Conservation (phyloP, 2,888 invertebrate species). For the Agrypnus murinus region DNA sequence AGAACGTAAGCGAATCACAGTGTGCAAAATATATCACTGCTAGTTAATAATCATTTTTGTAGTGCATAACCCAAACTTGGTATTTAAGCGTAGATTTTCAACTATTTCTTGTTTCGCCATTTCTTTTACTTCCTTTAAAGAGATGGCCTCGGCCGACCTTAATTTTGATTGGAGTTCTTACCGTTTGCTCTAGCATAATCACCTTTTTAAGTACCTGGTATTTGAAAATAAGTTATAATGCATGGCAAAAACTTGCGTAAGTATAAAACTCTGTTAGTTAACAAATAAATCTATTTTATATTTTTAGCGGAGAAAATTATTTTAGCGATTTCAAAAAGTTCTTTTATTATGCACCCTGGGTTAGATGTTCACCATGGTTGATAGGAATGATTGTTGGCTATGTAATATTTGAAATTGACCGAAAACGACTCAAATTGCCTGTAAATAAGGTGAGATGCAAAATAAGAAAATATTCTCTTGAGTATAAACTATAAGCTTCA, state of each 20-base stretch:
- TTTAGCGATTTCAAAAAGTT: too few species aligned
- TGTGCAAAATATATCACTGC: too few species aligned
- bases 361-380: slow-evolving; percentile 58
- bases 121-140: slow-evolving; percentile 68
- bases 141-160: not conserved
- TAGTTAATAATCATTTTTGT: slow-evolving; percentile 24
- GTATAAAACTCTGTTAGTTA: not conserved
- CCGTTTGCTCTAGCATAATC: not conserved
- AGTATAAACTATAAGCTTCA: too few species aligned
- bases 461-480: too few species aligned
- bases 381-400: slow-evolving; percentile 63
- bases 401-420: slow-evolving; percentile 53
- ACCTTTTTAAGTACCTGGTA: slow-evolving; percentile 11
- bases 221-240: not conserved
- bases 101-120: slow-evolving; percentile 69
- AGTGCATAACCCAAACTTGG: slow-evolving; percentile 72
- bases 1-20: too few species aligned
- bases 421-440: not conserved
- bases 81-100: slow-evolving; percentile 72
- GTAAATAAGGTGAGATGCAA: slow-evolving; percentile 9
- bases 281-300: too few species aligned
- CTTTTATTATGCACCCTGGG: too few species aligned
- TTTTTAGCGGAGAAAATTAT: too few species aligned
- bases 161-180: not conserved
- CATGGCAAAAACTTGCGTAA: slow-evolving; percentile 5